These are phyloP conservation scores for Pogonophryne albipinna DNA, from an alignment of 2,797 vertebrate species.

Conservation along the genomic window DNA sequence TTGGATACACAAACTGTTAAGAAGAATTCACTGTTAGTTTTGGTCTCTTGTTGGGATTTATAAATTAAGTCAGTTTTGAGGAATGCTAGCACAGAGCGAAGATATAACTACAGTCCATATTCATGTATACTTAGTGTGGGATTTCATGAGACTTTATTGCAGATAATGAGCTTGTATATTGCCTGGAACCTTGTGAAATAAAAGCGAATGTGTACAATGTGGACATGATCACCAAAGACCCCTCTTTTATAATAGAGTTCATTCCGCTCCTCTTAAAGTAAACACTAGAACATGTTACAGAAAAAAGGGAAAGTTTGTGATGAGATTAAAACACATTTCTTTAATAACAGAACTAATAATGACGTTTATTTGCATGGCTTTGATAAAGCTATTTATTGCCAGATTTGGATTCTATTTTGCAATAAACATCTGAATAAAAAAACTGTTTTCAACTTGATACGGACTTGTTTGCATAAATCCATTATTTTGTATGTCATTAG, in stretches of 20 bases:
- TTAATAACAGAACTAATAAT: not conserved
- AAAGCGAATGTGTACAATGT: not conserved
- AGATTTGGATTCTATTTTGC: constrained; percentile 6
- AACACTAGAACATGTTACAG: constrained; percentile 9
- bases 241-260: not conserved
- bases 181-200: constrained; percentile 12
- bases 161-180: not conserved
- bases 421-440: constrained; percentile 25
- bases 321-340: not conserved
- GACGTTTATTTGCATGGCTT: not conserved
- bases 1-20: not conserved
- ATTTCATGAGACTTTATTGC: not conserved
- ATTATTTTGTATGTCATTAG: constrained; percentile 13
- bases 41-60: not conserved
- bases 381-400: not conserved
- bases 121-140: not conserved
- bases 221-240: not conserved
- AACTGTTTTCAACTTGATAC: too few species aligned
- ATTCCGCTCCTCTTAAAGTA: not conserved
- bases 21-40: too few species aligned
- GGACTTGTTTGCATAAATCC: not conserved
- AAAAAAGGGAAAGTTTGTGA: not conserved
- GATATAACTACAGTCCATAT: not conserved
- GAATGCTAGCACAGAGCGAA: not conserved
- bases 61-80: not conserved